Evolutionary conservation across 2,113 vertebrate species (phyloP), one percentile per base, ranked within the genome.

Genomic region (Piaya cayana): DNA sequence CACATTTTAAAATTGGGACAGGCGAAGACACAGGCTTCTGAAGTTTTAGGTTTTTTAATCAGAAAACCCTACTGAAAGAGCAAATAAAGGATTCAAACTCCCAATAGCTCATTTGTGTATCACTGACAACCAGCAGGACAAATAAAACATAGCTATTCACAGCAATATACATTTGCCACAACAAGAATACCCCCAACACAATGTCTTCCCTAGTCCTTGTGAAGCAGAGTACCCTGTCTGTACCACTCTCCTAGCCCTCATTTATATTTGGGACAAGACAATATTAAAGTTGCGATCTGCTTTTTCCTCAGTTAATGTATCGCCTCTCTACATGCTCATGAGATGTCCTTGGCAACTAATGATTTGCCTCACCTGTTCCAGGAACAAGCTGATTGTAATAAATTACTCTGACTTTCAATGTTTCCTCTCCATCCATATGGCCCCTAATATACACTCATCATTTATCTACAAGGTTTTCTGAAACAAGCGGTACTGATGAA

Each of bases 311-410:
- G 67, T 72, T 92, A 84, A 93, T 60, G 45, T 81, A 93, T 86
- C 86, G 65, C 65, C 36, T 90, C 69, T 68, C 32, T 91, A 80
- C 32, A 37, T 71, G 67, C 59, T 83, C 39, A 47, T 70, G 69
- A 93, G 62, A 79, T 90, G 83, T 26, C 82, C 95, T 94, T 94
- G 91, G 62, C 50, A 95, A 90, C 58, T 89, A 94, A 74, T 95
- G 79, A 96, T 76, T 95, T 90, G 90, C 71, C 83, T 49, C 72
- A 92, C 87, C 82, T 91, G 82, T 88, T 95, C 63, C 93, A 78
- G 72, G 65, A 91, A 92, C 87, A 96, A 94, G 95, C 43, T 63
- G 84, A 90, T 83, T 88, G 49, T 78, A 95, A 95, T 94, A 93
- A 96, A 95, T 92, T 60, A 80, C 65, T 69, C 49, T 76, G 82